Percentiles rank a stretch among this genome's conserved stretches.
Evolutionary conservation across 1,140 invertebrate genomes (phyloP).

Genomic region (Gonatopus flavifemur): DNA sequence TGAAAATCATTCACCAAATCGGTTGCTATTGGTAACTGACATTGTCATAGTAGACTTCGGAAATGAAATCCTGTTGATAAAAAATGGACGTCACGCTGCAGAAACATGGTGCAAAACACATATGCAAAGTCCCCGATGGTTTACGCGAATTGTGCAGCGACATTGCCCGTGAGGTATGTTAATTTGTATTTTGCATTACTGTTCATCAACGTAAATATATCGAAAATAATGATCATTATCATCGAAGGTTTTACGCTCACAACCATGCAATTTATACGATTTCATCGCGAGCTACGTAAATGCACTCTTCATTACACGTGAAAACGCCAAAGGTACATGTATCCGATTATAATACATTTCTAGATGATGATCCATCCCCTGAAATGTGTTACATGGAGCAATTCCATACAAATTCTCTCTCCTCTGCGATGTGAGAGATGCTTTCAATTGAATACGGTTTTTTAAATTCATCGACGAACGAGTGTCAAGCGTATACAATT

Average conservation of each 20-base stretch:
- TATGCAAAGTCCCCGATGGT: conserved; percentile 61
- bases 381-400: too few species aligned
- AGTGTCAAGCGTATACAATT: too few species aligned
- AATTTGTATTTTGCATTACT: conserved; percentile 5
- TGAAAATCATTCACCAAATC: too few species aligned
- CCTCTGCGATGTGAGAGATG: too few species aligned
- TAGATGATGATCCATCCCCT: not conserved
- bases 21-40: too few species aligned
- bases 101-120: conserved; percentile 38
- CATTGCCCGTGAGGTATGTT: conserved; percentile 66
- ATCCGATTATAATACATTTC: not conserved
- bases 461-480: too few species aligned
- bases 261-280: conserved; percentile 63
- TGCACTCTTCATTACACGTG: conserved; percentile 67
- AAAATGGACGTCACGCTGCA: conserved; percentile 42
- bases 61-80: too few species aligned
- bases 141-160: conserved; percentile 69
- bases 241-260: conserved; percentile 60
- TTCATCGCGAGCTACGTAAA: conserved; percentile 73
- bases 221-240: not conserved
- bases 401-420: too few species aligned
- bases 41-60: too few species aligned
- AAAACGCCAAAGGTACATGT: conserved; percentile 58
- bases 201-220: not conserved
- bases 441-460: too few species aligned